Evolutionary conservation across 2,797 vertebrate species (phyloP).

Genomic region (Eulemur mongoz): DNA sequence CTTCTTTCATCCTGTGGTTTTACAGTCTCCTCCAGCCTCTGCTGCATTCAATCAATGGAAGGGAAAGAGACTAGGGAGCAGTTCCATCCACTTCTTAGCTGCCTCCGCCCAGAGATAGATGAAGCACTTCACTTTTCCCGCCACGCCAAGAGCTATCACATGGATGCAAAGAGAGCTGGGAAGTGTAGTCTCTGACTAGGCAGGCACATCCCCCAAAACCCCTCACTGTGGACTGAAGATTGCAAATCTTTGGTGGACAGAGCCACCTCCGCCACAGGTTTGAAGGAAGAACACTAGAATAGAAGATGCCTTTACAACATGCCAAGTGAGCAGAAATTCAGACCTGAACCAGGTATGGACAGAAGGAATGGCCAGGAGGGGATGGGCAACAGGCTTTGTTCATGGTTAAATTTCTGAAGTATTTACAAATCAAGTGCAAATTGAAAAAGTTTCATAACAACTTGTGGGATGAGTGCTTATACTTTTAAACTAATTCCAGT

Average conservation of each 20-base stretch:
- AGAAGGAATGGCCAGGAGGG: background rate
- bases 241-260: background rate
- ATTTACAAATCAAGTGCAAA: background rate
- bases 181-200: background rate
- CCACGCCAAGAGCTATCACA: background rate
- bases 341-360: background rate
- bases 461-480: background rate
- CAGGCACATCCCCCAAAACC: background rate
- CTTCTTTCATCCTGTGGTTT: too few species aligned
- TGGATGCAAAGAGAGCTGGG: background rate
- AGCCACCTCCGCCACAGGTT: background rate
- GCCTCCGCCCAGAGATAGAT: background rate
- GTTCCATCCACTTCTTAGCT: background rate
- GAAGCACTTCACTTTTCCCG: background rate
- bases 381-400: background rate
- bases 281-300: background rate
- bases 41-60: background rate
- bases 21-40: background rate
- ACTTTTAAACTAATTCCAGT: background rate
- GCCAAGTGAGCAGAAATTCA: background rate
- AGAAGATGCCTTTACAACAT: background rate
- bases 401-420: background rate
- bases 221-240: background rate
- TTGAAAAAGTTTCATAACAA: slow-evolving; percentile 6
- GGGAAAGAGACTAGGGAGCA: background rate